Conservation (phyloP, 2,888 invertebrate genomes). For the Nephrotoma appendiculata region DNA sequence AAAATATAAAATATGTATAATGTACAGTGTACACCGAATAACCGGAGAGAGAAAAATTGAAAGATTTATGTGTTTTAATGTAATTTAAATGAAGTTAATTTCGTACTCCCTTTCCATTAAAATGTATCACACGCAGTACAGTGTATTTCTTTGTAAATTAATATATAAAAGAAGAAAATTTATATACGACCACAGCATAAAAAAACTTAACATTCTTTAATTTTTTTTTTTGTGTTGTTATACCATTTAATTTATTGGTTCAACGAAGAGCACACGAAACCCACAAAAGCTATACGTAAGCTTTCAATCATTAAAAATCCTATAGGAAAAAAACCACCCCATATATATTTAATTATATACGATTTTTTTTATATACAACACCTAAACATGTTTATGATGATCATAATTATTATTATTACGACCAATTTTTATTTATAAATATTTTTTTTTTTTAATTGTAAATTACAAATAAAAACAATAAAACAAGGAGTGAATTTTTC, state of each 20-base stretch:
- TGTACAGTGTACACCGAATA: no score
- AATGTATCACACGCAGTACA: not conserved
- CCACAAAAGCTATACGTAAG: not conserved
- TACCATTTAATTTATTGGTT: not conserved
- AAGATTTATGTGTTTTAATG: not conserved
- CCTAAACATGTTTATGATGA: not conserved
- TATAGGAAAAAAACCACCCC: not conserved
- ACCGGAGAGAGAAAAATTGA: not conserved
- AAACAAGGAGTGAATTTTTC: not conserved
- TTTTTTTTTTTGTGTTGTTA: not conserved
- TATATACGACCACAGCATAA: not conserved
- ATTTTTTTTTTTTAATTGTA: not conserved
- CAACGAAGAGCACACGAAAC: not conserved
- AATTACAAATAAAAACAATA: not conserved
- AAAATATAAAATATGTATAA: not conserved
- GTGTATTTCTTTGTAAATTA: not conserved
- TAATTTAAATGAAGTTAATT: not conserved
- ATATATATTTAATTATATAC: not conserved
- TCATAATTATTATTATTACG: not conserved
- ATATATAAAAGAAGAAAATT: not conserved
- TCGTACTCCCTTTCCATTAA: not conserved
- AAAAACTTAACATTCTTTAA: not conserved
- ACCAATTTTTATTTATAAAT: not conserved
- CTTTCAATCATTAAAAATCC: not conserved
- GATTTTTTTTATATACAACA: not conserved